Evolutionary conservation across 2,888 invertebrate species (phyloP).

Genomic region (Drosophila cognata): DNA sequence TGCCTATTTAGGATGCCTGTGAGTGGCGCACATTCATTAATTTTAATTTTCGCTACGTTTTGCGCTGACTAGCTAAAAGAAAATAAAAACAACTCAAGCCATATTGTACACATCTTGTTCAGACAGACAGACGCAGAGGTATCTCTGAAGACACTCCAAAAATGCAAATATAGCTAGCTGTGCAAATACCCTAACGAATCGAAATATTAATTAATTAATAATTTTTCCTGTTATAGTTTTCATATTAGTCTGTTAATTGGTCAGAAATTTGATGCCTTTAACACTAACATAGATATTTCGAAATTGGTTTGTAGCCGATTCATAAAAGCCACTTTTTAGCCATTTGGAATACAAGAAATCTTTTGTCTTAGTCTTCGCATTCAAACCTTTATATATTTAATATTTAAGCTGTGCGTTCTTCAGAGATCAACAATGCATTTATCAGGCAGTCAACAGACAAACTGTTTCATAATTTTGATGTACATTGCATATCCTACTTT

Average conservation of each 20-base stretch:
- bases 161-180: not conserved
- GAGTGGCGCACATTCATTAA: conserved; percentile 73
- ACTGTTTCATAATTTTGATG: not conserved
- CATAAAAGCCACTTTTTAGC: not conserved
- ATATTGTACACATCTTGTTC: conserved; percentile 66
- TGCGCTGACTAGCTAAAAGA: conserved; percentile 69
- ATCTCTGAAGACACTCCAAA: not conserved
- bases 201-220: not conserved
- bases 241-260: not conserved
- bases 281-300: accelerated
- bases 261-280: not conserved
- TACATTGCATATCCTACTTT: not conserved
- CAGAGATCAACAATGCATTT: not conserved
- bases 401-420: not conserved
- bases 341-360: not conserved
- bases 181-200: not conserved
- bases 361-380: not conserved
- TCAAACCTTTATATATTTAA: not conserved
- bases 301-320: not conserved
- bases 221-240: not conserved
- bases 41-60: conserved; percentile 59
- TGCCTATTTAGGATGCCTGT: conserved; percentile 58
- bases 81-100: conserved; percentile 54
- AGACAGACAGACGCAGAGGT: conserved; percentile 27
- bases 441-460: not conserved